Base-by-base conservation (phyloP, 2,888 invertebrate species). In the Isotomurus palustris region DNA sequence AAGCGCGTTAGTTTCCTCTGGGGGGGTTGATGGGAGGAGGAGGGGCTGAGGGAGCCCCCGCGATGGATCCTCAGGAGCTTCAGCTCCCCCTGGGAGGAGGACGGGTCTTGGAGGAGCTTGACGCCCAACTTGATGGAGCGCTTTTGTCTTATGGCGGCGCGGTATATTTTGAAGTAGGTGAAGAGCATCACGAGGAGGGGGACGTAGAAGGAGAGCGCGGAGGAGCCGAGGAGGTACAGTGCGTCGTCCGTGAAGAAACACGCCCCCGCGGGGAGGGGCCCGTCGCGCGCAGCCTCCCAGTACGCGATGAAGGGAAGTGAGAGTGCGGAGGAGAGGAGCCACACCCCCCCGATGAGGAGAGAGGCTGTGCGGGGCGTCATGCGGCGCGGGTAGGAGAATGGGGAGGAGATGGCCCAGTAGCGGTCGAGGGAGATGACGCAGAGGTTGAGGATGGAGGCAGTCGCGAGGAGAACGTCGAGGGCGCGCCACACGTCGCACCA, bases 401-500 rank as follows among this genome's bases (percentile, higher is more conserved):
- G 97, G n/a, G 47, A 48, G 17, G 53, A 58, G 63, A 97, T 96
- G 40, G 97, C 97, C 94, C 96, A 95, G 77, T 97, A 97, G 21
- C 95, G 84, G 75, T 95, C 95, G 71, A 95, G 76, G 1, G 93
- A 92, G 72, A 96, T 97, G 29, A 96, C 93, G 77, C 97, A 97
- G 53, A 99, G 79, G 77, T 97, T 97, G 41, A 97, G 80, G 71
- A 99, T 99, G 5, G 95, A 95, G 4, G 96, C 95, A 0, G 97
- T 97, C 71, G 93, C 93, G 72, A 95, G 96, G 2, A 97, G 82
- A 2, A 99, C 96, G 74, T 99, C 97, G 65, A 96, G 76, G 0
- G 94, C 94, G 53, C 95, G 84, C 94, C 96, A 99, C 22, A 95
- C 84, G 74, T 99, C 97, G 75, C 97, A 99, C 90, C 92, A 93